A percentile compares a stretch with the other conserved stretches of the same genome.
These are phyloP conservation scores for Sisyra terminalis DNA, from an alignment of 2,888 invertebrate genomes.

Conservation along the genomic window DNA sequence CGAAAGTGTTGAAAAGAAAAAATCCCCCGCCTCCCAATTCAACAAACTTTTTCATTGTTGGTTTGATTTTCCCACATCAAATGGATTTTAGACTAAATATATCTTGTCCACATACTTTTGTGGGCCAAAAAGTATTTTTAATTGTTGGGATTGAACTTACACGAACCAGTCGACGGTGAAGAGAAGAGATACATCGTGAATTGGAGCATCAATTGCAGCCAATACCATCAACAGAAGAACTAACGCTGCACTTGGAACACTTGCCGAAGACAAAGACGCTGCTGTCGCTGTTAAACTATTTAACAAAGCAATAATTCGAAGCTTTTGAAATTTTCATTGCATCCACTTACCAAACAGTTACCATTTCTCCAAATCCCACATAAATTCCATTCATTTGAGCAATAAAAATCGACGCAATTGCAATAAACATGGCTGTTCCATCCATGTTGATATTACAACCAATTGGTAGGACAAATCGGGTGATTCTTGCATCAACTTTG, in stretches of 20 bases:
- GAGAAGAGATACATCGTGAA: slow-evolving; percentile 62
- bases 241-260: slow-evolving; percentile 73
- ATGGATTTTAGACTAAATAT: too few relatives aligned
- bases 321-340: background rate
- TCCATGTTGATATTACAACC: slow-evolving; percentile 91
- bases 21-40: too few relatives aligned
- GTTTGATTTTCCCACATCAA: too few relatives aligned
- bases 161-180: slow-evolving; percentile 85
- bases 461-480: slow-evolving; percentile 76
- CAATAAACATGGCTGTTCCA: slow-evolving; percentile 76
- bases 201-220: slow-evolving; percentile 66
- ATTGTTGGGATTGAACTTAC: slow-evolving; percentile 35
- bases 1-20: too few relatives aligned
- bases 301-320: background rate
- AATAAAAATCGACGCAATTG: slow-evolving; percentile 74
- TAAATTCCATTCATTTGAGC: slow-evolving; percentile 74
- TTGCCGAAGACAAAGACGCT: slow-evolving; percentile 77
- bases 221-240: slow-evolving; percentile 66
- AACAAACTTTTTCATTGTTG: too few relatives aligned
- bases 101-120: background rate
- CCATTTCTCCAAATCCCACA: slow-evolving; percentile 65
- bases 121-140: background rate
- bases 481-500: slow-evolving; percentile 63
- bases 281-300: slow-evolving; percentile 65
- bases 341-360: slow-evolving; percentile 69